Base-by-base conservation (phyloP, 1,140 invertebrate genomes). In the Phthorimaea operculella region DNA sequence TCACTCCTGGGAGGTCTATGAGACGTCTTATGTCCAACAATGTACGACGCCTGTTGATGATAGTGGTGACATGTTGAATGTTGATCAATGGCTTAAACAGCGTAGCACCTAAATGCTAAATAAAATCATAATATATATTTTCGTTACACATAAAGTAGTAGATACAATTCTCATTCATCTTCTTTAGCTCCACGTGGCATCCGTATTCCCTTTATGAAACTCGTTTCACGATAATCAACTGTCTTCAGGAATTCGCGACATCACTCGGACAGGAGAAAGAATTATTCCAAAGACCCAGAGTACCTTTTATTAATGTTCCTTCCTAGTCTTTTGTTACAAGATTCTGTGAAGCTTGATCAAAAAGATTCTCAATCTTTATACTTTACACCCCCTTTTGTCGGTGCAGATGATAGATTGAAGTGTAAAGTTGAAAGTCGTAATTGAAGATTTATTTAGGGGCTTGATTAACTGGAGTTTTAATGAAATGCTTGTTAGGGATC, bases 181-280 rank as follows among this genome's bases (percentile, higher is more conserved):
- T 51, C 44, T 28, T 15, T 57, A 39, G n/a, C 36, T 51, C 33
- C 50, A 55, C 14, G n/a, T 59, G 54, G 34, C 33, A 52, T 36
- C 28, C 21, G 44, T 36, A 52, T 34, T 52, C 64, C 59, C 60
- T 68, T 70, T 69, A 72, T 66, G 58, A 66, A 68, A 73, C 63
- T 70, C 69, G 66, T 72, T 73, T 66, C 45, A 60, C 68, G 66
- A 73, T 75, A 77, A 77, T 74, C 72, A 74, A 71, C 68, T 67
- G 67, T 68, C 70, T 74, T 68, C 64, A 66, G 60, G 63, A 67
- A 70, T 63, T 62, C 59, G 63, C 68, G 60, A 66, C 64, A 63
- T 74, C 63, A 68, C 55, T 47, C 44, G 11, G 44, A 47, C 44
- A 47, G 49, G 51, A 51, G 49, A 44, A 56, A 57, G 62, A 59